Evolutionary conservation across 2,888 invertebrate genomes (phyloP), one percentile per base, ranked within the genome.

Genomic region (Aromia moschata): DNA sequence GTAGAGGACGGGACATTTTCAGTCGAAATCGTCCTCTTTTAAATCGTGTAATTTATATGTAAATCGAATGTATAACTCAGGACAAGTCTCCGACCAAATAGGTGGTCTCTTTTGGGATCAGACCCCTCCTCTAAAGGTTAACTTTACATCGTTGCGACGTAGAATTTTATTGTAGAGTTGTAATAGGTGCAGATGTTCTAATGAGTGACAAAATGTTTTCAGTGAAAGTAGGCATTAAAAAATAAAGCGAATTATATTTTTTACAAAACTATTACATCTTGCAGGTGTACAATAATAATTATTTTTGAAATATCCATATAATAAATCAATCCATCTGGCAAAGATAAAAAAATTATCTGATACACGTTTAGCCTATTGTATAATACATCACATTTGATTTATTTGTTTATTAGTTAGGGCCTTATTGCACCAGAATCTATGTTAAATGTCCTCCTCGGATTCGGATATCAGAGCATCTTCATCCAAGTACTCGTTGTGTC

Each of bases 401-500:
- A 47, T 36, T 51, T 44, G 37, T 43, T 57, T 51, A 31, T 37
- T 57, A 43, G 17, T 57, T 43, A 49, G 40, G 44, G 33, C 25
- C 36, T 20, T 45, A 52, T 52, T 46, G 17, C 38, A 11, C 20
- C 15, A 20, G 4, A 5, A 12, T 52, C 43, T 16, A 18, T 17
- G 37, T 58, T 59, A 66, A 57, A 64, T 66, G 55, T 74, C 75
- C 56, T 75, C 75, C 40, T 76, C 75, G 52, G 74, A 71, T 37
- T 75, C 73, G 25, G 73, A 67, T 49, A 77, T 62, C 18, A 74
- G 62, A 43, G 70, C 71, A 62, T 76, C 76, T 31, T 78, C 76
- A 47, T 78, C 78, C 55, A 74, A 70, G 55, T 69, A 72, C 14
- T 72, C 70, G 58, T 78, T 73, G 44, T 78, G 80, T 81, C 80